A percentile compares a stretch with the other conserved stretches of the same genome.
phyloP scores from a whole-genome alignment of 2,888 invertebrate genomes.

The Mayetiola destructor region DNA sequence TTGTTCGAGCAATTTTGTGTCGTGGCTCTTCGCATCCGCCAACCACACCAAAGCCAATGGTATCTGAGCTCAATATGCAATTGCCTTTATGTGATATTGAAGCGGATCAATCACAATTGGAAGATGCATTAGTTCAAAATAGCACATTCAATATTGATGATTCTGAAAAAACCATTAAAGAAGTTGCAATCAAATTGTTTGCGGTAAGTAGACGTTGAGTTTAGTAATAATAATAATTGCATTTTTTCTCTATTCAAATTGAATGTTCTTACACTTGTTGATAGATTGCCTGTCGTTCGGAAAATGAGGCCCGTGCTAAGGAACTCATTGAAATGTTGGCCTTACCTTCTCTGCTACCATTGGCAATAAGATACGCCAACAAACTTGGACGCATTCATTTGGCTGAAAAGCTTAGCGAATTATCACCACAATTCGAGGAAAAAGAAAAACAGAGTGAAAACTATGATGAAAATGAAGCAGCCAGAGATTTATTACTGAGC shows the following conservation, averaged over 20 bases:
- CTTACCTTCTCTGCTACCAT: conserved; percentile 58
- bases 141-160: conserved; percentile 46
- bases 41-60: conserved; percentile 71
- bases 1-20: conserved; percentile 69
- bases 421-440: conserved; percentile 38
- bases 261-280: conserved; percentile 26
- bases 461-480: conserved; percentile 25
- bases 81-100: conserved; percentile 64
- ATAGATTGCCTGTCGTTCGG: conserved; percentile 73
- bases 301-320: conserved; percentile 70
- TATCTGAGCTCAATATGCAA: conserved; percentile 58
- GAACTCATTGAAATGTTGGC: conserved; percentile 74
- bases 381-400: conserved; percentile 61
- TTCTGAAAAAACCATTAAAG: conserved; percentile 52
- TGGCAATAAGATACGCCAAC: conserved; percentile 80
- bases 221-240: neutral
- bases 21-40: conserved; percentile 79
- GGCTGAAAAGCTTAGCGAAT: conserved; percentile 56
- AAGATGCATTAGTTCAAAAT: conserved; percentile 56
- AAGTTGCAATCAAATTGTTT: conserved; percentile 77
- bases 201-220: conserved; percentile 48
- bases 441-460: conserved; percentile 26
- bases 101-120: conserved; percentile 67
- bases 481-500: conserved; percentile 22
- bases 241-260: conserved; percentile 2